Conservation (phyloP, 2,888 invertebrate genomes). For the Orchestes rusci region DNA sequence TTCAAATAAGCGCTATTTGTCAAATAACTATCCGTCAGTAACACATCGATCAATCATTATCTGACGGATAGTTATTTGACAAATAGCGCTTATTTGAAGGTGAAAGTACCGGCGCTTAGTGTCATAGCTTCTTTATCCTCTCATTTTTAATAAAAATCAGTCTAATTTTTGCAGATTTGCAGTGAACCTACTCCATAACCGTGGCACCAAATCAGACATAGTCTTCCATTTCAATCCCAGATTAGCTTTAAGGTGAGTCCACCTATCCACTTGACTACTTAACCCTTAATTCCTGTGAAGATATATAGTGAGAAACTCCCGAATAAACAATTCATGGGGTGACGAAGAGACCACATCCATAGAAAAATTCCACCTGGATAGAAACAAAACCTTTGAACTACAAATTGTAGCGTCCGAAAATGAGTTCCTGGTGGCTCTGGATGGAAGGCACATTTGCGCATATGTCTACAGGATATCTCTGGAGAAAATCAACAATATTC, state of each 20-base stretch:
- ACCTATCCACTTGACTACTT: not conserved
- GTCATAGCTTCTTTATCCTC: no score
- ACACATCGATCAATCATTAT: no score
- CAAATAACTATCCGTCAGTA: no score
- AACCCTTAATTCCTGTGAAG: slow-evolving; percentile 28
- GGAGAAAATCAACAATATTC: slow-evolving; percentile 42
- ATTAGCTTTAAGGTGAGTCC: slow-evolving; percentile 61
- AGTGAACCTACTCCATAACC: slow-evolving; percentile 52
- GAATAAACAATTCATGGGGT: slow-evolving; percentile 63
- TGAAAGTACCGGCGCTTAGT: no score
- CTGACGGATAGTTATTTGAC: no score
- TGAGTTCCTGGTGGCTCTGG: slow-evolving; percentile 61
- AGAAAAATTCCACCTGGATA: slow-evolving; percentile 46
- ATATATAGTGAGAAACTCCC: slow-evolving; percentile 70
- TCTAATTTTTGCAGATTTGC: slow-evolving; percentile 56
- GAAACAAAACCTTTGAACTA: slow-evolving; percentile 48
- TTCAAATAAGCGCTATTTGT: no score
- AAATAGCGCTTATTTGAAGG: no score
- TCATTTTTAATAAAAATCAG: no score
- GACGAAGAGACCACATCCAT: slow-evolving; percentile 60
- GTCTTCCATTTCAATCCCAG: slow-evolving; percentile 79
- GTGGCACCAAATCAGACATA: slow-evolving; percentile 44
- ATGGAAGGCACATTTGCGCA: slow-evolving; percentile 66
- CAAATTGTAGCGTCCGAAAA: slow-evolving; percentile 54
- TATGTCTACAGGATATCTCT: slow-evolving; percentile 61